Evolutionary conservation across 2,113 vertebrate species (phyloP).

Genomic region (Felis catus): F.catus_Fca126_mat1.0 CM031418.1:93620001-93620500

Average conservation of each 20-base stretch:
- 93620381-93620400: background rate
- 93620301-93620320: background rate
- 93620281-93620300: conserved; percentile 1
- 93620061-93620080: background rate
- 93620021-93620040: background rate
- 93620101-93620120: background rate
- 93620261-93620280: background rate
- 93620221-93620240: background rate
- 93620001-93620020: background rate
- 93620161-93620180: background rate
- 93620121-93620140: background rate
- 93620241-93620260: background rate
- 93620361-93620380: background rate
- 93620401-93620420: background rate
- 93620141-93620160: background rate
- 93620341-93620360: background rate
- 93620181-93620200: background rate
- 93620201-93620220: background rate
- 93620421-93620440: background rate
- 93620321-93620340: background rate
- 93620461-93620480: conserved; percentile 15
- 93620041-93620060: background rate
- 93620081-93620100: background rate
- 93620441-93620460: background rate
- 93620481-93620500: background rate